Percentiles rank a stretch among this genome's conserved stretches.
phyloP scores from a whole-genome alignment of 1,140 invertebrate genomes.

The Drosophila bocki region DNA sequence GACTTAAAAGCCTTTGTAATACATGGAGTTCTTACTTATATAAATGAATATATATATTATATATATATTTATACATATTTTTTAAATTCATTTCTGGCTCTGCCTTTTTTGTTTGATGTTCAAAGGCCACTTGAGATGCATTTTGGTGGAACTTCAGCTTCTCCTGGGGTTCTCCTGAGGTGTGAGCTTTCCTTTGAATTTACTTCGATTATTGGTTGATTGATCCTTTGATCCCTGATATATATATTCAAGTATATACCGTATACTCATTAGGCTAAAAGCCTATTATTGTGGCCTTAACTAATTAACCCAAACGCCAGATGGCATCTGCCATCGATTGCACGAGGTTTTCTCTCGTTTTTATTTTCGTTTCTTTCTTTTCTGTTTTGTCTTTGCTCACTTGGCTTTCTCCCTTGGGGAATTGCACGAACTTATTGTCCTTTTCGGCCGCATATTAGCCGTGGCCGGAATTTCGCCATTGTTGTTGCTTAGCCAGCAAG shows the following conservation, averaged over 20 bases:
- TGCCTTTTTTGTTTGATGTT: slow-evolving; percentile 75
- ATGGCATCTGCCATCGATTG: slow-evolving; percentile 51
- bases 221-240: slow-evolving; percentile 58
- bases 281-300: slow-evolving; percentile 37
- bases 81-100: slow-evolving; percentile 10
- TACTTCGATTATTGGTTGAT: slow-evolving; percentile 50
- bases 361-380: slow-evolving; percentile 24
- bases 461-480: slow-evolving; percentile 23
- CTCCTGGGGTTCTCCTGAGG: slow-evolving; percentile 2
- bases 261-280: slow-evolving; percentile 71
- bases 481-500: slow-evolving; percentile 69
- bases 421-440: slow-evolving; percentile 31
- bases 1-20: slow-evolving; percentile 73
- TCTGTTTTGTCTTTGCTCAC: slow-evolving; percentile 72
- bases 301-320: slow-evolving; percentile 50
- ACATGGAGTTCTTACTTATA: slow-evolving; percentile 1
- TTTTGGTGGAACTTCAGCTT: slow-evolving; percentile 55
- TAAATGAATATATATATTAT: slow-evolving; percentile 1
- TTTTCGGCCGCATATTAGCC: slow-evolving; percentile 60
- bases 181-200: slow-evolving; percentile 14
- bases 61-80: not conserved
- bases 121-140: slow-evolving; percentile 74
- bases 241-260: too few relatives aligned
- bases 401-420: slow-evolving; percentile 54
- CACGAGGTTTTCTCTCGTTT: slow-evolving; percentile 13